Evolutionary conservation across 2,888 invertebrate genomes (phyloP).

Genomic region (Trachelus iudaicus): DNA sequence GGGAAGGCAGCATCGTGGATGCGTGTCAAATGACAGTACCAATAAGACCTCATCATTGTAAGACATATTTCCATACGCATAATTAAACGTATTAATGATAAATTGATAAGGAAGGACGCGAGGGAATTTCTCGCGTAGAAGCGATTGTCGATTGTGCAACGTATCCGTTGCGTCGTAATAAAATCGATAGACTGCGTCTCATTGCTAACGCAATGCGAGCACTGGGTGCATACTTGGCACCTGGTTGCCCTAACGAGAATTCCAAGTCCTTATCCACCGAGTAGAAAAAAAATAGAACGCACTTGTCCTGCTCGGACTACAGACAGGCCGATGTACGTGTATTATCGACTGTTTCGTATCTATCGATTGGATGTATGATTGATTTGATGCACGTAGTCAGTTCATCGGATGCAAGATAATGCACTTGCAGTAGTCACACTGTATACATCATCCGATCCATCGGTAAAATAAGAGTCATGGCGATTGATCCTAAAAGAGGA

Average conservation of each 20-base stretch:
- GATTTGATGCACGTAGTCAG: conserved; percentile 11
- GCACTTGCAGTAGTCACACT: not conserved
- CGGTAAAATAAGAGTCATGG: not conserved
- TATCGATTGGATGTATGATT: conserved; percentile 1
- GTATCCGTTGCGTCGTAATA: conserved; percentile 23
- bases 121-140: not conserved
- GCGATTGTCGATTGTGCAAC: not conserved
- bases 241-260: conserved; percentile 28
- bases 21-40: not conserved
- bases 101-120: not conserved
- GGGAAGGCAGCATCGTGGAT: conserved; percentile 5
- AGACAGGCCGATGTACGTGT: not conserved
- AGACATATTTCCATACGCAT: not conserved
- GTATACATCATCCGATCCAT: not conserved
- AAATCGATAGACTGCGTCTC: conserved; percentile 23
- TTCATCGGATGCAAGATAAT: not conserved
- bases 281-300: not conserved
- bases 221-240: conserved; percentile 27
- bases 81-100: not conserved
- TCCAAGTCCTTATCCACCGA: not conserved
- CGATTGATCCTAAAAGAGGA: no score
- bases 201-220: conserved; percentile 38
- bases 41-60: not conserved
- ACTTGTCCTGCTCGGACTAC: not conserved
- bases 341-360: conserved; percentile 8